These are phyloP conservation scores for Lathamus discolor DNA, from an alignment of 2,113 vertebrate species.

Conservation along the genomic window DNA sequence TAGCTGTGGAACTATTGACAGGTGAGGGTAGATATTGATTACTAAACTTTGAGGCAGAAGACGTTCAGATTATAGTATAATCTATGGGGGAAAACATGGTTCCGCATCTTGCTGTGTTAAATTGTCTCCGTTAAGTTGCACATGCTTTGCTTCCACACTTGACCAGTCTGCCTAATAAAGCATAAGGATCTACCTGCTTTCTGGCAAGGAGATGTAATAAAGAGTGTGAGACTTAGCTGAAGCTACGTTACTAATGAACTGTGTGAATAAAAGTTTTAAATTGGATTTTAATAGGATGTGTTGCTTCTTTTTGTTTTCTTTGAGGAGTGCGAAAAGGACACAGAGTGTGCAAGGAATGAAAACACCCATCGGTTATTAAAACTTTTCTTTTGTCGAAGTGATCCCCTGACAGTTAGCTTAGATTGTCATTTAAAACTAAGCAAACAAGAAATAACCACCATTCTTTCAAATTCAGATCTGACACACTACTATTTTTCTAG, in stretches of 20 bases:
- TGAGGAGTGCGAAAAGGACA: accelerated
- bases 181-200: neutral
- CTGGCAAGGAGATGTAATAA: neutral
- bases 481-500: neutral
- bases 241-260: neutral
- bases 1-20: neutral
- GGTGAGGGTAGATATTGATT: neutral
- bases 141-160: neutral
- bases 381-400: neutral
- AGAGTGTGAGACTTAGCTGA: neutral
- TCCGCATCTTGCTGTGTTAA: neutral
- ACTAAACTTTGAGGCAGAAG: neutral
- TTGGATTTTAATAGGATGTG: neutral
- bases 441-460: neutral
- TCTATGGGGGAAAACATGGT: accelerated
- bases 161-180: neutral
- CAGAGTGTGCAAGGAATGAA: neutral
- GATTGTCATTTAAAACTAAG: neutral
- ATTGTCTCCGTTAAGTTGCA: neutral
- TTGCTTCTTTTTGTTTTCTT: neutral
- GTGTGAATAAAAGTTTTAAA: neutral
- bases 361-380: neutral
- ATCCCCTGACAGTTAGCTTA: neutral
- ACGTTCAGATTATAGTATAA: neutral
- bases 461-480: neutral